Evolutionary conservation across 2,113 vertebrate species (phyloP), one percentile per base, ranked within the genome.

Genomic region (Cichladusa arquata): DNA sequence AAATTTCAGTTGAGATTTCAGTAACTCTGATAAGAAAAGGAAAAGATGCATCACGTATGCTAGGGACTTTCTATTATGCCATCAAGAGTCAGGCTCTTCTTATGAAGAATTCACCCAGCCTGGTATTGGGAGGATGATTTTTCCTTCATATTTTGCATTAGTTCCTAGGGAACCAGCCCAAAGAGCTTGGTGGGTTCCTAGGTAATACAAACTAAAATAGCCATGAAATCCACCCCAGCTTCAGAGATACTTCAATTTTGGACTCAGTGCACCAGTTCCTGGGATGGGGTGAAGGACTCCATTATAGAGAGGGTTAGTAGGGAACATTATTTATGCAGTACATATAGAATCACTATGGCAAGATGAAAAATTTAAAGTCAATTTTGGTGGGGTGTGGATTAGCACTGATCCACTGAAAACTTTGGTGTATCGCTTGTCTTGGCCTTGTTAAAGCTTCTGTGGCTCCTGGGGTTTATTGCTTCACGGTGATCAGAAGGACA

Each of bases 401-500:
- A 90, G 58, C 12, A 74, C 34, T 95, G 96, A 97, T 91, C 80
- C 65, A 86, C 70, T 89, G 71, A 81, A 90, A 95, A 81, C 70
- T 62, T 87, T 40, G 57, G 65, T 87, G 95, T 88, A 82, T 96
- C 80, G 42, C 81, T 90, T 76, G 80, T 81, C 65, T 97, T 90
- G 17, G 86, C 67, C 60, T 86, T 77, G 19, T 76, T 88, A 74
- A 95, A 92, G 24, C 76, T 84, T 93, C 88, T 82, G 78, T 77
- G 88, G 81, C 76, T 96, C 77, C 93, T 62, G 69, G 95, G 91
- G 77, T 40, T 92, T 88, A 93, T 89, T 90, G 51, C 90, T 96
- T 93, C 66, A 26, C 11, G 15, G 61, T 90, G 62, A 84, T 92
- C 48, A 25, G 83, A 81, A 79, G 90, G 86, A 94, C 8, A 65